A percentile compares a stretch with the other conserved stretches of the same genome.
These are phyloP conservation scores for Chlamydotis undulata DNA, from an alignment of 2,113 vertebrate species.

Conservation along the genomic window DNA sequence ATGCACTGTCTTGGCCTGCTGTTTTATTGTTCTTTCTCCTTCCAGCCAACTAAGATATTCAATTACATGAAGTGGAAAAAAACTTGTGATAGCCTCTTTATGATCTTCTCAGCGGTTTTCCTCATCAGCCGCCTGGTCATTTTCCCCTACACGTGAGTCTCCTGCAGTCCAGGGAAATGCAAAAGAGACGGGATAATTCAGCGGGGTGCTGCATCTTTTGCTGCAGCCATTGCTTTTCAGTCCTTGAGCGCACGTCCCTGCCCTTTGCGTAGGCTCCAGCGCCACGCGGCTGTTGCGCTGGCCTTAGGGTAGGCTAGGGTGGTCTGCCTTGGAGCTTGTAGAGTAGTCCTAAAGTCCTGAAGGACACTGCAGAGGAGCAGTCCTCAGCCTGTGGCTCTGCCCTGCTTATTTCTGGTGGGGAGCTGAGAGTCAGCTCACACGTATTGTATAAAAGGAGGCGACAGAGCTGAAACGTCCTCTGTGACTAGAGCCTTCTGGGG, in stretches of 20 bases:
- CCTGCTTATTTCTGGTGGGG: not conserved
- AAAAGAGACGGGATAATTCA: not conserved
- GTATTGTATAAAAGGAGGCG: not conserved
- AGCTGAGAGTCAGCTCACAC: not conserved
- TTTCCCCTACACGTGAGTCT: conserved; percentile 84
- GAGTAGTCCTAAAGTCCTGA: not conserved
- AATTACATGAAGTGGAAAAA: conserved; percentile 86
- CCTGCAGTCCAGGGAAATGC: not conserved
- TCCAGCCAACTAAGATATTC: conserved; percentile 87
- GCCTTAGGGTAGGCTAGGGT: not conserved
- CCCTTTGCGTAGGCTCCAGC: not conserved
- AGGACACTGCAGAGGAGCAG: not conserved
- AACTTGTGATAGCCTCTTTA: conserved; percentile 82
- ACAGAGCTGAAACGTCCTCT: not conserved
- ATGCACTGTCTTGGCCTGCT: not conserved
- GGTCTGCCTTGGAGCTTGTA: not conserved
- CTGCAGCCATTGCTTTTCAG: not conserved
- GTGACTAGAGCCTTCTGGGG: not conserved
- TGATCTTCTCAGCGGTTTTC: conserved; percentile 84
- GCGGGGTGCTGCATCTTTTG: not conserved
- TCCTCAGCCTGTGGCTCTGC: not conserved
- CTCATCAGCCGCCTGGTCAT: conserved; percentile 83
- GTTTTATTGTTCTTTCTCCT: conserved; percentile 21
- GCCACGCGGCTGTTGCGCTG: not conserved
- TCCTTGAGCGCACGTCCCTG: not conserved